Evolutionary conservation across 1,140 invertebrate genomes (phyloP), one percentile per base, ranked within the genome.

Genomic region (Drosophila asahinai): DNA sequence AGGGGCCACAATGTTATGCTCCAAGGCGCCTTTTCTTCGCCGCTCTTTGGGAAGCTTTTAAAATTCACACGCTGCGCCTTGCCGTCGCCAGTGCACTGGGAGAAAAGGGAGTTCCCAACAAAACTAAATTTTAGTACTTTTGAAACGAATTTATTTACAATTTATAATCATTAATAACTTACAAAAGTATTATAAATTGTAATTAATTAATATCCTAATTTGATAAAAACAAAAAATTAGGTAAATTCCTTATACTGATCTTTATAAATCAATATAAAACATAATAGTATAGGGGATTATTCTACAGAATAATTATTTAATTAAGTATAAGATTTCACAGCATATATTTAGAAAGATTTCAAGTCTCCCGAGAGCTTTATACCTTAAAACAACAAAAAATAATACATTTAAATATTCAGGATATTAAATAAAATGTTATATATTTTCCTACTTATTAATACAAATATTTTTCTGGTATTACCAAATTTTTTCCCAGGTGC

Each of bases 31-130:
- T 48, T 60, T 81, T 83, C 68, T 80, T 59, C 52, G 71, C 49
- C 42, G 58, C 51, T 65, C 72, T 76, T 62, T 57, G 48, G 59
- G 45, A 64, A 83, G 84, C 84, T 86, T 86, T 80, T 83, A 89
- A 89, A 89, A 89, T 83, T 86, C 83, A 83, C 83, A 87, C 83
- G 72, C 84, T 84, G 81, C 73, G 71, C 82, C 80, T 81, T 83
- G 59, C 63, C 67, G 27, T 45, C n/a, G 48, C 43, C 14, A 5
- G 9, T 30, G 22, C 43, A 67, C 48, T 25, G 40, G 4, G 2
- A 45, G n/a, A 36, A 66, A 60, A 27, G 0, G n/a, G 11, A 3
- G 15, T 7, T 15, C 40, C 5, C 40, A 36, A 36, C n/a, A 5
- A 1, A 25, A 14, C 9, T 15, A 42, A 17, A 12, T 36, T 12